A percentile compares a stretch with the other conserved stretches of the same genome.
These are phyloP conservation scores for Hydrocynus forskahlii DNA, from an alignment of 2,797 vertebrate species.

Conservation along the genomic window DNA sequence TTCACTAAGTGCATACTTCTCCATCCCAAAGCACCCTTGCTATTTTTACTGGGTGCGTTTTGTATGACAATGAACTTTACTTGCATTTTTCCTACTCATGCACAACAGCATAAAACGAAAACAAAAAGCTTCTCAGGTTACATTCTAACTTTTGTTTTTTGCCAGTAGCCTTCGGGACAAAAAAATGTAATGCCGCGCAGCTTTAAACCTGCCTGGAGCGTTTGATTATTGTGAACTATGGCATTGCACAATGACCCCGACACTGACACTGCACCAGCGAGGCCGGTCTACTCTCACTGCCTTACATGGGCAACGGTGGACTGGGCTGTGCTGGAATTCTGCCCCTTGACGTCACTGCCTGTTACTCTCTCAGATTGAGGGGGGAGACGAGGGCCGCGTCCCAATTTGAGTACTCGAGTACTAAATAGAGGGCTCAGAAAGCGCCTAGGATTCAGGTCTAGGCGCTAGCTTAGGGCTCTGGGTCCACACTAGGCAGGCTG, in stretches of 20 bases:
- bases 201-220: slow-evolving; percentile 12
- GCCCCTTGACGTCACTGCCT: slow-evolving; percentile 81
- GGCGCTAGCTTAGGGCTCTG: neutral
- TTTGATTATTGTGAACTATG: neutral
- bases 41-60: neutral
- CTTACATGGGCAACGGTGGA: slow-evolving; percentile 85
- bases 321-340: slow-evolving; percentile 76
- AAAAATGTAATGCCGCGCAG: slow-evolving; percentile 2
- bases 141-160: neutral
- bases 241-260: slow-evolving; percentile 54
- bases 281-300: slow-evolving; percentile 72
- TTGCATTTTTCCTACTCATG: neutral
- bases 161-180: neutral
- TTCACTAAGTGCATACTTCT: neutral
- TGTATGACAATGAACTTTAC: neutral
- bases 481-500: neutral
- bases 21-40: neutral
- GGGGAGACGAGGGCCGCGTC: slow-evolving; percentile 53
- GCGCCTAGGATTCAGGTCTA: too few species aligned
- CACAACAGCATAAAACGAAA: neutral
- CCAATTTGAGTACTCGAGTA: neutral
- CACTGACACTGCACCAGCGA: slow-evolving; percentile 44
- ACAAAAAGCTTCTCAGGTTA: neutral
- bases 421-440: neutral
- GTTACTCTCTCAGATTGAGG: slow-evolving; percentile 81